Conservation (phyloP, 1,140 invertebrate genomes). For the Arctopsyche grandis region DNA sequence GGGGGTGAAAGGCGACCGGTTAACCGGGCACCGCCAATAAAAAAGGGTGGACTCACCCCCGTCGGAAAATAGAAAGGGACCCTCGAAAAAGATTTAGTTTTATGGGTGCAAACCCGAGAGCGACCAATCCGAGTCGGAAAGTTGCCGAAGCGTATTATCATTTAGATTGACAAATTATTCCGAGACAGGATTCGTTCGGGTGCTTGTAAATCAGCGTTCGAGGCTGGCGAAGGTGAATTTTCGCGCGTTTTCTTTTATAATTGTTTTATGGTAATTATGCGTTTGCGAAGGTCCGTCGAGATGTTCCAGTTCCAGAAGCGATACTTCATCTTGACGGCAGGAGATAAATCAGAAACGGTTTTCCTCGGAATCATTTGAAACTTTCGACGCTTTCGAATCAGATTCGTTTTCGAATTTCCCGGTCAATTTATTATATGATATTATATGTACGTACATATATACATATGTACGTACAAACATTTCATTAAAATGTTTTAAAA, state of each 20-base stretch:
- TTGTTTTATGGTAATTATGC: background rate
- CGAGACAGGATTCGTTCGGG: background rate
- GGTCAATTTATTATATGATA: too few species aligned
- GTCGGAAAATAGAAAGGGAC: background rate
- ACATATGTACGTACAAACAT: too few species aligned
- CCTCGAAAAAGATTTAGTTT: constrained; percentile 39
- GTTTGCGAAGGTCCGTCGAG: background rate
- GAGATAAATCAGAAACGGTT: background rate
- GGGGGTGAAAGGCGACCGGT: background rate
- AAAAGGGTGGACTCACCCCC: background rate
- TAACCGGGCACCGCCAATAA: background rate
- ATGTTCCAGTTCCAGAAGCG: background rate
- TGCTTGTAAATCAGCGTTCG: background rate
- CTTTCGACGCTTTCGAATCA: too few species aligned
- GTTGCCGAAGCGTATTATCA: constrained; percentile 37
- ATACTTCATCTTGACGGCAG: background rate
- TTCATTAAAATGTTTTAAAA: too few species aligned
- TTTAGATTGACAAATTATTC: constrained; percentile 48
- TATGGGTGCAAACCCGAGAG: background rate
- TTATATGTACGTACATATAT: too few species aligned
- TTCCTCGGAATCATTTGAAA: background rate
- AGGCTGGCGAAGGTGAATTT: background rate
- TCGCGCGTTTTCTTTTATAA: too few species aligned
- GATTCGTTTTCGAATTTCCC: too few species aligned
- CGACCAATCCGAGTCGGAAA: constrained; percentile 9